Base-by-base conservation (phyloP, 35 echinoderm and acorn worm genomes). In the Ophiothrix spiculata region DNA sequence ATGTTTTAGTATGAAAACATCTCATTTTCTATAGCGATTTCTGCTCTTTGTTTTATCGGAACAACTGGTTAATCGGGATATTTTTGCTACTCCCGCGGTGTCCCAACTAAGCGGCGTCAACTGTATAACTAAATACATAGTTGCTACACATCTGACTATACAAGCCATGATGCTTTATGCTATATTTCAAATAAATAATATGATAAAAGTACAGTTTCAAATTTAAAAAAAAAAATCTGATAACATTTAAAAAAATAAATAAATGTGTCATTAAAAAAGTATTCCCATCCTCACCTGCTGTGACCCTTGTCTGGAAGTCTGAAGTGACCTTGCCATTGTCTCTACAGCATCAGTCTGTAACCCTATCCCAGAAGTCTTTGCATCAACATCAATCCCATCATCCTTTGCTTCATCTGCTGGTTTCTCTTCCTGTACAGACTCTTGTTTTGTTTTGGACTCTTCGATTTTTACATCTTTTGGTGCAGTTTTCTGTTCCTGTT, bases 261-360 rank as follows among this genome's bases (percentile, higher is more conserved):
- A 73, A 25, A 73, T 73, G 12, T 32, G 33, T 28, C 64, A 73
- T 19, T 73, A 73, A 73, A 11, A 25, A 73, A 8, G 64, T 73
- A 73, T 28, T 28, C 0, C 46, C 45, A 21, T 56, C 36, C 89
- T 85, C 85, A 90, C 89, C 81, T 19, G 77, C 56, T 69, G 73
- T 33, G 85, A 88, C 75, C 81, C 85, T 39, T 56, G 37, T 23
- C 89, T 80, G 1, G 93, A 95, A 36, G 93, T 95, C 81, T 95
- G 93, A 64, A 92, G 83, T 29, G 79, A 86, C 29, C 76, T 77
- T 29, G 79, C 90, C 40, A 87, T 39, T 21, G 80, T 40, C 29
- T 39, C 37, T 10, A 92, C 54, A 33, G 84, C 37, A 14, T 84
- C 87, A 19, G 84, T 92, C 69, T 92, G 93, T 31, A 56, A 79